A percentile compares a stretch with the other conserved stretches of the same genome.
Evolutionary conservation across 1,140 invertebrate species (phyloP).

Genomic region (Parasteatoda tepidariorum): DNA sequence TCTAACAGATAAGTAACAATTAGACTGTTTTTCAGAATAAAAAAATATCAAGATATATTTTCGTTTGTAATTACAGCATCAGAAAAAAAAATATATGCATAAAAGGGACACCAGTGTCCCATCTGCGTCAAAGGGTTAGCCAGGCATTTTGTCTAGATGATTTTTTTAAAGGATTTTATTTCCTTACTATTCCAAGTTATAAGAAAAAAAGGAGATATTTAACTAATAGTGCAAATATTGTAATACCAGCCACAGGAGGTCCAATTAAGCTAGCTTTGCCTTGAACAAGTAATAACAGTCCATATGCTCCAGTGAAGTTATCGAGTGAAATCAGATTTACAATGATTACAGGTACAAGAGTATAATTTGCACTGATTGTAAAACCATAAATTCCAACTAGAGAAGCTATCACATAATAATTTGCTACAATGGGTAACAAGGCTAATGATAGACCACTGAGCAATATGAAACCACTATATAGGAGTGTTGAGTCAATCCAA

Average conservation of each 20-base stretch:
- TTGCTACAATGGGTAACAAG: constrained; percentile 78
- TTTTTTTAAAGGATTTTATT: too few species aligned
- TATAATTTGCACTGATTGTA: constrained; percentile 88
- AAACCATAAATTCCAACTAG: constrained; percentile 77
- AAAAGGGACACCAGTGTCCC: too few species aligned
- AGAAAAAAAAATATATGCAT: too few species aligned
- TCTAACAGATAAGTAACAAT: too few species aligned
- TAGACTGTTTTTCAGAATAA: too few species aligned
- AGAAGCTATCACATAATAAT: constrained; percentile 74
- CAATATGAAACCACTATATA: constrained; percentile 83
- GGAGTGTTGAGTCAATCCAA: constrained; percentile 78
- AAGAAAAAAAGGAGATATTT: not conserved
- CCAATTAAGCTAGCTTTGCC: constrained; percentile 89
- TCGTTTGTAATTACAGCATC: too few species aligned
- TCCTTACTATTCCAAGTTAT: too few species aligned
- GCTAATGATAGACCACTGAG: constrained; percentile 79
- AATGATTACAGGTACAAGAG: constrained; percentile 85
- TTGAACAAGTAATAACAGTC: constrained; percentile 86
- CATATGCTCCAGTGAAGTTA: constrained; percentile 90
- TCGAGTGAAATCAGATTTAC: constrained; percentile 87
- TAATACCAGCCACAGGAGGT: constrained; percentile 81
- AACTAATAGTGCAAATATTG: not conserved
- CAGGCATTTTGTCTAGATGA: too few species aligned
- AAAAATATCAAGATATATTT: too few species aligned
- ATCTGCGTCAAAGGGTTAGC: too few species aligned